Evolutionary conservation across 2,888 invertebrate species (phyloP).

Genomic region (Dolomedes plantarius): DNA sequence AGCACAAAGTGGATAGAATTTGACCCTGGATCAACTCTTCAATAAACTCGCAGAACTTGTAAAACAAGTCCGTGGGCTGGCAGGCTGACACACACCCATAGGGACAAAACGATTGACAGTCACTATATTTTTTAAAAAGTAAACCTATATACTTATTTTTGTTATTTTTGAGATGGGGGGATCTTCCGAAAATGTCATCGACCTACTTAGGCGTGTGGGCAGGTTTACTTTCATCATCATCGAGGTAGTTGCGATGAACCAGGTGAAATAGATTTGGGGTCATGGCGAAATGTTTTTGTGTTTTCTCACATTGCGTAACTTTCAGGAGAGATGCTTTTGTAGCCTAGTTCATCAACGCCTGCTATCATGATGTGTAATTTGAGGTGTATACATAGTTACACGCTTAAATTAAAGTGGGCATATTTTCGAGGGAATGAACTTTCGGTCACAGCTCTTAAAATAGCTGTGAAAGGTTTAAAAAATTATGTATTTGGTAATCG

Average conservation of each 20-base stretch:
- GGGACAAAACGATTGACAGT: not conserved
- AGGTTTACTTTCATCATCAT: constrained; percentile 6
- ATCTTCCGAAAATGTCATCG: constrained; percentile 2
- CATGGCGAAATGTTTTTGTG: not conserved
- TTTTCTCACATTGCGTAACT: not conserved
- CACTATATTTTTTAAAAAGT: constrained; percentile 45
- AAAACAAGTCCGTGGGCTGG: constrained; percentile 40
- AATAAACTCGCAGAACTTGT: constrained; percentile 44
- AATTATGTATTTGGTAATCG: too few species aligned
- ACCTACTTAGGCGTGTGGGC: not conserved
- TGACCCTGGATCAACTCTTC: constrained; percentile 35
- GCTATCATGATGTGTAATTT: not conserved
- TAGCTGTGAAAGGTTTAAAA: too few species aligned
- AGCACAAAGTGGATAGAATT: constrained; percentile 19
- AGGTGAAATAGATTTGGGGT: constrained; percentile 11
- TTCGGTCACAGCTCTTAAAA: too few species aligned
- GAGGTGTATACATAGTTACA: too few species aligned
- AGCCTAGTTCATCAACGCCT: constrained; percentile 4
- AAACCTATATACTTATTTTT: constrained; percentile 14
- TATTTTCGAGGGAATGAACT: too few species aligned
- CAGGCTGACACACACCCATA: constrained; percentile 52
- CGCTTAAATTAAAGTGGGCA: too few species aligned
- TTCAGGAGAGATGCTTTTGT: not conserved
- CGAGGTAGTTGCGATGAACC: not conserved
- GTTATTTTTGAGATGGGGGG: not conserved